These are phyloP conservation scores for Apeltes quadracus DNA, from an alignment of 2,113 vertebrate genomes.

Conservation along the genomic window DNA sequence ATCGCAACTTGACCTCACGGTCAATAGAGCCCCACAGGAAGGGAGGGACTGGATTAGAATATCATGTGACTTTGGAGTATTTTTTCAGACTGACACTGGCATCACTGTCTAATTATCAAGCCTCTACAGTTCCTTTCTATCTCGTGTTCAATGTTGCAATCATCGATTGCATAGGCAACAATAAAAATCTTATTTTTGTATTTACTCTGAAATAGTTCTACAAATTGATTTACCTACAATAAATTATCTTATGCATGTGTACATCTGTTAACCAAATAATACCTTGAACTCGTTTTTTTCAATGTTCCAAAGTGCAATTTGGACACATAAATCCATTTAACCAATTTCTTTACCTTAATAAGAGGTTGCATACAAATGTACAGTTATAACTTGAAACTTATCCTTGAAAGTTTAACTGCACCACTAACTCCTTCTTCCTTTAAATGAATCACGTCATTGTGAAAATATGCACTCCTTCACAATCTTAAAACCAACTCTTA, in stretches of 20 bases:
- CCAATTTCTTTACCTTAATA: neutral
- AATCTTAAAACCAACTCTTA: conserved; percentile 8
- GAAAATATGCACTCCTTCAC: conserved; percentile 10
- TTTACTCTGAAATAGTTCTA: neutral
- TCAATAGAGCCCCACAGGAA: conserved; percentile 12
- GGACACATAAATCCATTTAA: neutral
- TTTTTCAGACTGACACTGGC: conserved; percentile 1
- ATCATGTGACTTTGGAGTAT: neutral
- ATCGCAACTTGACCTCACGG: conserved; percentile 9
- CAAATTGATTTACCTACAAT: neutral
- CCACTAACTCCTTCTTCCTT: conserved; percentile 8
- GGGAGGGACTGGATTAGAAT: neutral
- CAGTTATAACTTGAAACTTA: neutral
- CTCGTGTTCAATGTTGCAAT: neutral
- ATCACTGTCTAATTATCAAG: neutral
- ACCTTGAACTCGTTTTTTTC: neutral
- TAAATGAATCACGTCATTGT: conserved; percentile 15
- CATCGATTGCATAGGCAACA: neutral
- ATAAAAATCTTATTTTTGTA: neutral
- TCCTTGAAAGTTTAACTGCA: conserved; percentile 1
- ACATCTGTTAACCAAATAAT: neutral
- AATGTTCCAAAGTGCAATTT: conserved; percentile 1
- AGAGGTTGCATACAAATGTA: neutral
- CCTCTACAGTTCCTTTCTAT: neutral
- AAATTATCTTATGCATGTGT: too few relatives aligned